Base-by-base conservation (phyloP, 2,113 vertebrate species). In the Sclerurus mexicanus region DNA sequence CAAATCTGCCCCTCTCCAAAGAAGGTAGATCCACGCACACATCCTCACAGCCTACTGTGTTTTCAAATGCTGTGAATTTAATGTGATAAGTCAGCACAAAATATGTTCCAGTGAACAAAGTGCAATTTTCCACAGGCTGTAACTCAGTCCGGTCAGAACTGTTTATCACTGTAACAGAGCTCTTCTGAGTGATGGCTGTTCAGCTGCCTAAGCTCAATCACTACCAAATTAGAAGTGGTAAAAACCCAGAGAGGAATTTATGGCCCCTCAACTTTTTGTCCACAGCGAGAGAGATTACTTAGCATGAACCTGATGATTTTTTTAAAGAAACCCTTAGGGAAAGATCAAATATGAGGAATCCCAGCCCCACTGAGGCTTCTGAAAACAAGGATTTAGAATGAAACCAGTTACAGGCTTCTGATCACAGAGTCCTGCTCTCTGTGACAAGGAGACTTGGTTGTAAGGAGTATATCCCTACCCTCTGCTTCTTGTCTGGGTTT, bases 401-500 rank as follows among this genome's bases (percentile, higher is more conserved):
- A 84, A 90, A 66, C 3, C 22, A 59, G 13, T 40, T 69, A 56
- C 0, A 50, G 39, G 9, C 2, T 49, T 10, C 31, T 35, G 22
- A 52, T 42, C 0, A 1, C 19, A 81, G 33, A 44, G 16, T 25
- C 25, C 55, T 69, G 55, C 33, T 77, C 90, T 33, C 39, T 63
- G 50, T 73, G 59, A 39, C 64, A 50, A 69, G 58, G 27, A 74
- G 18, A 39, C 30, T 15, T 55, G 50, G 49, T 0, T 39, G 5
- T 31, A 58, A 82, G 62, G 2, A 33, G 72, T 17, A 37, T 1
- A 64, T 69, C 66, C 96, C 78, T 95, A 98, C 98, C 97, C 93
- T 39, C 55, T 98, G 94, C 1, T 91, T 74, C 95, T 95, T 98
- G 93, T 77, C 49, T 30, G 98, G 98, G 42, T 96, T 93, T 72